Conservation (phyloP, 2,113 vertebrate species). For the Nibea coibor region DNA sequence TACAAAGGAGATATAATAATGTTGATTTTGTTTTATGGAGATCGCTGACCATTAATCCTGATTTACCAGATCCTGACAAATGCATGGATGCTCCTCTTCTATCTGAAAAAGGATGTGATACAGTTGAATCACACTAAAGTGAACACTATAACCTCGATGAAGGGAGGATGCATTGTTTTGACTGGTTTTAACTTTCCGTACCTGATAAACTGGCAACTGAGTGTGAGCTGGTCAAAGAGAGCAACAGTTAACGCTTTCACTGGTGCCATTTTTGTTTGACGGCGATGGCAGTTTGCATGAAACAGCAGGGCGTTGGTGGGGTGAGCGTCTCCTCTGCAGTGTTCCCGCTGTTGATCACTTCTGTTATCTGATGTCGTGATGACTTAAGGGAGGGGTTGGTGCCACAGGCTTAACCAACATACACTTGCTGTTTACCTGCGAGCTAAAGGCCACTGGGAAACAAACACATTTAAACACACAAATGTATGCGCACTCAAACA, state of each 20-base stretch:
- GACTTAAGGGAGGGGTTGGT: conserved; percentile 41
- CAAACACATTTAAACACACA: conserved; percentile 31
- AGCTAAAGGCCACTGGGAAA: conserved; percentile 34
- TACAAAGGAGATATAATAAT: not conserved
- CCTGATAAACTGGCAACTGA: not conserved
- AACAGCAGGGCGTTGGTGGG: not conserved
- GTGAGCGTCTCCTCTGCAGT: conserved; percentile 17
- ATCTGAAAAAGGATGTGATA: not conserved
- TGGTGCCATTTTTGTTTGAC: not conserved
- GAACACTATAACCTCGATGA: not conserved
- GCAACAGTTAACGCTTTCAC: not conserved
- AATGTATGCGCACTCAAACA: not conserved
- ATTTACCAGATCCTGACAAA: not conserved
- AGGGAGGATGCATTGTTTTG: not conserved
- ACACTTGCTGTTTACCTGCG: conserved; percentile 59
- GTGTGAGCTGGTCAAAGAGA: not conserved
- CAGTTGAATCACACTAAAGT: not conserved
- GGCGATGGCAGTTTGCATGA: conserved; percentile 15
- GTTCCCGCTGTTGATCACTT: conserved; percentile 44
- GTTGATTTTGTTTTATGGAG: not conserved
- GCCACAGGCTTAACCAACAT: conserved; percentile 34
- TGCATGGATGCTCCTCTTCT: not conserved
- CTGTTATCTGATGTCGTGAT: conserved; percentile 59
- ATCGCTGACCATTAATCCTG: not conserved
- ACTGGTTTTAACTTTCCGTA: not conserved